These are phyloP conservation scores for Oreochromis grahami DNA, from an alignment of 2,797 vertebrate species.

Conservation along the genomic window DNA sequence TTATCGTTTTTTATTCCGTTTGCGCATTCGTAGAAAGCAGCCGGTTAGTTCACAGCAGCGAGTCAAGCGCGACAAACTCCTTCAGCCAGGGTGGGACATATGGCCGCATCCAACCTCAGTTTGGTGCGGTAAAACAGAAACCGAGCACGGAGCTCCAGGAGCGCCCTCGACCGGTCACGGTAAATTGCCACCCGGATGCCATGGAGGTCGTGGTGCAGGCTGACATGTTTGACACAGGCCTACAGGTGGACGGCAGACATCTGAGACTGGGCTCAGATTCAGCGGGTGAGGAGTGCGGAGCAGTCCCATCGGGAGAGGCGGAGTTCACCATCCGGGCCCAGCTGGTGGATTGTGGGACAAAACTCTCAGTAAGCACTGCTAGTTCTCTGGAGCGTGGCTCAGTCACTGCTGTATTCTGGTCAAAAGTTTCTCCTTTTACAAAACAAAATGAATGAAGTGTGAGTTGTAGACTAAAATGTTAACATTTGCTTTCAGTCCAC, in stretches of 20 bases:
- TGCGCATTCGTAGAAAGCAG: background rate
- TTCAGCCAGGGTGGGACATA: background rate
- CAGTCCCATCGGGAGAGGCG: conserved; percentile 17
- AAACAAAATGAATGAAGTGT: background rate
- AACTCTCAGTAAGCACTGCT: conserved; percentile 52
- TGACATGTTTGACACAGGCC: conserved; percentile 55
- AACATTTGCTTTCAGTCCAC: conserved; percentile 44
- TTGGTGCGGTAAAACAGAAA: background rate
- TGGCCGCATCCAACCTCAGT: background rate
- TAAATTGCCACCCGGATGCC: conserved; percentile 55
- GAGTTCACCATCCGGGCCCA: conserved; percentile 43
- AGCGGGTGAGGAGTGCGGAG: conserved; percentile 22
- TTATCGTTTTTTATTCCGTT: background rate
- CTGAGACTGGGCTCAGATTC: conserved; percentile 43
- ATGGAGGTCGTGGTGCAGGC: conserved; percentile 62
- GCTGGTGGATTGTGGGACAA: conserved; percentile 62
- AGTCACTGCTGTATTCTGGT: background rate
- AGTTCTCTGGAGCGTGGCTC: background rate
- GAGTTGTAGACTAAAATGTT: background rate
- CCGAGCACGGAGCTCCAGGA: background rate
- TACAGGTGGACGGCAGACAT: conserved; percentile 44
- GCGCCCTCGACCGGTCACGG: conserved; percentile 2
- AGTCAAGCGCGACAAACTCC: background rate
- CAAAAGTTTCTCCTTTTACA: background rate
- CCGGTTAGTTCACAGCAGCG: background rate